phyloP scores from a whole-genome alignment of 2,888 invertebrate genomes.

The Galeopsomyia nigrocyanea region DNA sequence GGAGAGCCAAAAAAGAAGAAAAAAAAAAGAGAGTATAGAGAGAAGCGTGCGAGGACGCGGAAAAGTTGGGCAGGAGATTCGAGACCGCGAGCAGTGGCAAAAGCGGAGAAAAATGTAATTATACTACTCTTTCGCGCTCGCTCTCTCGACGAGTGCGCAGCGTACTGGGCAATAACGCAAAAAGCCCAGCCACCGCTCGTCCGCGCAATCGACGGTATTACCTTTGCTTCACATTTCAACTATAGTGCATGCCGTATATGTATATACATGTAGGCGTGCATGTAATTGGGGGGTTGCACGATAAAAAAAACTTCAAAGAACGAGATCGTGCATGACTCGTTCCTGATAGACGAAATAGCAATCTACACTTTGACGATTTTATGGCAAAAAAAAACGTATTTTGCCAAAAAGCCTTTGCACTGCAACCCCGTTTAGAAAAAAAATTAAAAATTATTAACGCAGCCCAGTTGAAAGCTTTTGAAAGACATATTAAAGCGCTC shows the following conservation, averaged over 20 bases:
- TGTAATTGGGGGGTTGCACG: too few species aligned
- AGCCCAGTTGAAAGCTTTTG: too few species aligned
- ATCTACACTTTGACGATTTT: constrained; percentile 20
- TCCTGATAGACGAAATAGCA: constrained; percentile 14
- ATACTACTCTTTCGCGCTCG: constrained; percentile 11
- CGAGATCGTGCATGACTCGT: not conserved
- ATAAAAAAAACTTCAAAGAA: too few species aligned
- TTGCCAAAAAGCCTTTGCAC: too few species aligned
- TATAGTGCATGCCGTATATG: not conserved
- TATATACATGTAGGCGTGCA: not conserved
- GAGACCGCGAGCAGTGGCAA: constrained; percentile 6
- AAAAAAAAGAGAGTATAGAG: not conserved
- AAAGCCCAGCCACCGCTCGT: constrained; percentile 7
- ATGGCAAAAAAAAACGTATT: too few species aligned
- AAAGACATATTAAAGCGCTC: too few species aligned
- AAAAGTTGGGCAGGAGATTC: constrained; percentile 9
- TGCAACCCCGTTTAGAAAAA: too few species aligned
- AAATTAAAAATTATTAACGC: too few species aligned
- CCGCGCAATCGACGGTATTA: constrained; percentile 21
- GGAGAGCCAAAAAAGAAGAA: not conserved
- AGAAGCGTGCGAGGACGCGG: not conserved
- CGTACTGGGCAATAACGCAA: constrained; percentile 27
- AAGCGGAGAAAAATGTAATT: constrained; percentile 40
- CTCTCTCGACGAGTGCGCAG: not conserved
- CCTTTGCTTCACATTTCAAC: constrained; percentile 6